Conservation (phyloP, 2,888 invertebrate species). For the Sminthurides aquaticus region DNA sequence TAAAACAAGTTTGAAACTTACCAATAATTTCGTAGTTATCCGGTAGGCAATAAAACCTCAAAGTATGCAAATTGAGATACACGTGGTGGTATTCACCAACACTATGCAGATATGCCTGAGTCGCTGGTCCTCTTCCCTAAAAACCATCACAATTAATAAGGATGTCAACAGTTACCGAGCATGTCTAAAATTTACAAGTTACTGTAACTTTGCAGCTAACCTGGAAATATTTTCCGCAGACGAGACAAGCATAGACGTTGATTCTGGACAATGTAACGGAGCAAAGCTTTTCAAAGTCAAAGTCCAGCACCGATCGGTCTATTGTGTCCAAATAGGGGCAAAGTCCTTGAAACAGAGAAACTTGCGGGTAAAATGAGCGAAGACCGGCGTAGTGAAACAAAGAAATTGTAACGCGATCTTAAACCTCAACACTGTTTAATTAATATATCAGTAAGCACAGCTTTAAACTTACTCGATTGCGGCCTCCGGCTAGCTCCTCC, state of each 20-base stretch:
- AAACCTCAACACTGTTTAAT: too few species aligned
- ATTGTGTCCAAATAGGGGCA: constrained; percentile 99
- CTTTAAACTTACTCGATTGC: background rate
- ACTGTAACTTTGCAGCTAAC: constrained; percentile 45
- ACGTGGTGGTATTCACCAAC: constrained; percentile 98
- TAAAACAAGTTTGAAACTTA: constrained; percentile 49
- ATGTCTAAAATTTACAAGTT: background rate
- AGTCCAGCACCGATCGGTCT: constrained; percentile 90
- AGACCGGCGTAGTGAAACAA: constrained; percentile 8
- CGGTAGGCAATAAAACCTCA: constrained; percentile 96
- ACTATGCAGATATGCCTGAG: constrained; percentile 98
- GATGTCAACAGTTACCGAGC: background rate
- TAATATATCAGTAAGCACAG: too few species aligned
- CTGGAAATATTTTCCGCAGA: constrained; percentile 97
- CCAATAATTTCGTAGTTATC: constrained; percentile 99
- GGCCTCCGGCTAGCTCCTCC: background rate
- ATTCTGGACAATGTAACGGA: constrained; percentile 95
- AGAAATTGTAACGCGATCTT: too few species aligned
- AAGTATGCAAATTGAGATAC: constrained; percentile 88
- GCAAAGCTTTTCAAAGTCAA: constrained; percentile 99
- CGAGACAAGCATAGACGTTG: constrained; percentile 97
- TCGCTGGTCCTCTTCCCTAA: constrained; percentile 90
- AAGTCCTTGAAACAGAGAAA: too few species aligned
- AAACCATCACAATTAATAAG: constrained; percentile 13
- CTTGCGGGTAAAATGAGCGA: background rate